phyloP scores from a whole-genome alignment of 2,113 vertebrate genomes.

The Cyanoliseus patagonus region DNA sequence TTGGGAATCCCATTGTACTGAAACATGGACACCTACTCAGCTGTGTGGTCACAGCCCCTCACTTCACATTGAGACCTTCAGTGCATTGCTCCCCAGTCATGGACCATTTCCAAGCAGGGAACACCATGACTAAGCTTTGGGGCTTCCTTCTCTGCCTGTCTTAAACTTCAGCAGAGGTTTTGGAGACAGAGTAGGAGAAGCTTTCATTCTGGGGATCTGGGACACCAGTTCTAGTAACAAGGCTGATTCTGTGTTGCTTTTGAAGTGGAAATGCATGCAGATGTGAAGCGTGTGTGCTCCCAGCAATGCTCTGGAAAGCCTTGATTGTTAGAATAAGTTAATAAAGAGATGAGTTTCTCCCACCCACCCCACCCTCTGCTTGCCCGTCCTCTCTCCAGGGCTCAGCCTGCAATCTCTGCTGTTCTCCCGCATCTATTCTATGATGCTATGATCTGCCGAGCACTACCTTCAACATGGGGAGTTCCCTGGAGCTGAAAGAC shows the following conservation, averaged over 20 bases:
- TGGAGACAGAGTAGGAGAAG: neutral
- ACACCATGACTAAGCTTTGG: neutral
- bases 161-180: neutral
- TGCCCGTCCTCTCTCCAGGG: neutral
- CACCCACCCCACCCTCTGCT: neutral
- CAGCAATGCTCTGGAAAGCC: slow-evolving; percentile 80
- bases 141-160: neutral
- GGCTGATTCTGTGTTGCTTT: slow-evolving; percentile 71
- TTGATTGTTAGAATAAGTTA: slow-evolving; percentile 68
- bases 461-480: neutral
- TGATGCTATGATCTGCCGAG: neutral
- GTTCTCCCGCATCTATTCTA: neutral
- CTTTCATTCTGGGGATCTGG: neutral
- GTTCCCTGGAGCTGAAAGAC: slow-evolving; percentile 37
- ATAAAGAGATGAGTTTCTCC: slow-evolving; percentile 48
- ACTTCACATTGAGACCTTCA: neutral
- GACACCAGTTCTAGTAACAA: neutral
- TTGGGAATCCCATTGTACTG: neutral
- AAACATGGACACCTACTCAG: neutral
- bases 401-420: neutral
- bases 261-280: slow-evolving; percentile 79
- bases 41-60: neutral
- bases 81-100: neutral
- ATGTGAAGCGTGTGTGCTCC: slow-evolving; percentile 85
- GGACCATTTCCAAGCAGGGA: neutral